Evolutionary conservation across 2,888 invertebrate species (phyloP), one percentile per base, ranked within the genome.

Genomic region (Cosmia pyralina): DNA sequence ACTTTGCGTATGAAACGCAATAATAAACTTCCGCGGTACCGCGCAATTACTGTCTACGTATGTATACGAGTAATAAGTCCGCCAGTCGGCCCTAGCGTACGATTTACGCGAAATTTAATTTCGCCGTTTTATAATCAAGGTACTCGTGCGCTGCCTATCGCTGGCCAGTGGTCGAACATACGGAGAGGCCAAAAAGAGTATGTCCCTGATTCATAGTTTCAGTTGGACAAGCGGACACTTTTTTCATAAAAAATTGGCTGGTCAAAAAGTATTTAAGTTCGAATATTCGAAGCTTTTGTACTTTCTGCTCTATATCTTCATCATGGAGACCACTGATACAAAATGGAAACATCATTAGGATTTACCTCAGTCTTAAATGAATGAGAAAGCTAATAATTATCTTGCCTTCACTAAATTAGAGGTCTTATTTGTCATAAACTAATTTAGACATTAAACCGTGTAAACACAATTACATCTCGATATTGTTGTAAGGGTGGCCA

Each of bases 11-110:
- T 90, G 90, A 90, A 90, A 89, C 85, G 90, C 89, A 90, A 91
- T 93, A 93, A 93, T 94, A 90, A 90, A 92, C 92, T 94, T 94
- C 94, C 94, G 92, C 90, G 90, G 92, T 90, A 82, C 87, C 84
- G 88, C 86, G 91, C 92, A 92, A 94, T 94, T 93, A 93, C 92
- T 57, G 73, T 75, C 76, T 75, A 68, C 82, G 84, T 82, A 77
- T 81, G 77, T 83, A 66, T 69, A 79, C 74, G 72, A 59, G 83
- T 85, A 81, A 87, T 87, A 83, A 79, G 82, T 87, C 69, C 59
- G 73, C 73, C 75, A 78, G 81, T 57, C 77, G 72, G 71, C 77
- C 77, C 81, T 75, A 65, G 76, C 75, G 75, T 70, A 70, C 78
- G 83, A 82, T 75, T 86, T 82, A 77, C 55, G 80, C 69, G 72